Evolutionary conservation across 92 coral and sea anemone genomes (phyloP), one percentile per base, ranked within the genome.

Genomic region (Phymanthus crucifer): DNA sequence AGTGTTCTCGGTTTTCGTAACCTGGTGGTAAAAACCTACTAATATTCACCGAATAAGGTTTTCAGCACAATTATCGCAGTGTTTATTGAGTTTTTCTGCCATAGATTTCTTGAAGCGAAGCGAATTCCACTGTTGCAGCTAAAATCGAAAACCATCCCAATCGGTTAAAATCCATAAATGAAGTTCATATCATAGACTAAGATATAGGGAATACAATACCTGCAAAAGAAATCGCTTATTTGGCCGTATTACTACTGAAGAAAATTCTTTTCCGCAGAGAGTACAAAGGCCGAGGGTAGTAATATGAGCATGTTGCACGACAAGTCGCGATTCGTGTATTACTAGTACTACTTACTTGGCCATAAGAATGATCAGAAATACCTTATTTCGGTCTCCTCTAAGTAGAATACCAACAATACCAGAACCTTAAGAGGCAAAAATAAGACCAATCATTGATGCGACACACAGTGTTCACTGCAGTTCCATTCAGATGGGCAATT

Each of bases 91-190:
- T 19, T 38, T 81, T 31, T 36, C 23, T 32, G 72, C 85, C 27
- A 81, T 57, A 19, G 76, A 74, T 54, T 72, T 32, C 77, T 81
- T 81, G 65, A 81, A 54, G 14, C 29, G 26, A 3, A 29, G 29
- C 12, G 85, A 72, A 24, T 81, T 54, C 77, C 72, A 81, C 79
- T 81, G 61, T 16, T 16, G n/a, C 18, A 81, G 17, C 6, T 21
- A 64, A 27, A 45, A 79, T 32, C 6, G 9, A 23, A 48, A 36
- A n/a, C 10, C 17, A 48, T 10, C 10, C 43, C 43, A 38, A 6
- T 38, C 43, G 10, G 5, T 38, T 10, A 38, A n/a, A n/a, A n/a
- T n/a, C n/a, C n/a, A n/a, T n/a, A n/a, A n/a, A n/a, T n/a, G 13
- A 45, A 45, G 14, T n/a, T n/a, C n/a, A n/a, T n/a, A n/a, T n/a